Conservation (phyloP, 2,888 invertebrate species). For the Galerucella nymphaeae region DNA sequence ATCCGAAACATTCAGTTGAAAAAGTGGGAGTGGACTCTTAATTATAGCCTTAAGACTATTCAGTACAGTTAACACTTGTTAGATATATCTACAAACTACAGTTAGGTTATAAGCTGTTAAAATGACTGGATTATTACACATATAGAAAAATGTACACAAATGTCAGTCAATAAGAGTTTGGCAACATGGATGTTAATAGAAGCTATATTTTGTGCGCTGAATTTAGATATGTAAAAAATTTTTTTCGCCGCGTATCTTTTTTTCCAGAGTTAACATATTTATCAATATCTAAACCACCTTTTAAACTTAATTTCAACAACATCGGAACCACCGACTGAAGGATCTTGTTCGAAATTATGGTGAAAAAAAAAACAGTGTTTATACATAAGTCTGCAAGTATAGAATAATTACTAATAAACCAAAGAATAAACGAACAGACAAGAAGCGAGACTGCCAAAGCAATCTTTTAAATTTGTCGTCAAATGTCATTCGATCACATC, state of each 20-base stretch:
- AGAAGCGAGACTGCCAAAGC: too few relatives aligned
- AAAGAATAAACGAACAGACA: too few relatives aligned
- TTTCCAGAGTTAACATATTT: too few relatives aligned
- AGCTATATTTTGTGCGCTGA: neutral
- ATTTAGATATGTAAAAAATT: neutral
- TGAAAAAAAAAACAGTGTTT: too few relatives aligned
- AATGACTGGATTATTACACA: neutral
- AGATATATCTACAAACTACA: neutral
- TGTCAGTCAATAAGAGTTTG: neutral
- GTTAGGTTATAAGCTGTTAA: neutral
- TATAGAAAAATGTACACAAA: neutral
- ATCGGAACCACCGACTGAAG: too few relatives aligned
- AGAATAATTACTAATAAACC: too few relatives aligned
- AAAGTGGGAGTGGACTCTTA: constrained; percentile 35
- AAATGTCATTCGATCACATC: too few relatives aligned
- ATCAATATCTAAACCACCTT: too few relatives aligned
- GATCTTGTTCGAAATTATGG: too few relatives aligned
- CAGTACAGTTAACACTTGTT: constrained; percentile 6
- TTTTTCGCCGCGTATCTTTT: neutral
- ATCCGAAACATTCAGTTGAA: constrained; percentile 47
- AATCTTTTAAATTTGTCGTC: too few relatives aligned
- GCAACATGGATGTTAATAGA: neutral
- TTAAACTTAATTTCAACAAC: too few relatives aligned
- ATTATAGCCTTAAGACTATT: neutral
- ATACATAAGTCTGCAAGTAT: too few relatives aligned